A percentile compares a stretch with the other conserved stretches of the same genome.
Evolutionary conservation across 2,888 invertebrate species (phyloP).

Genomic region (Agrotis puta): DNA sequence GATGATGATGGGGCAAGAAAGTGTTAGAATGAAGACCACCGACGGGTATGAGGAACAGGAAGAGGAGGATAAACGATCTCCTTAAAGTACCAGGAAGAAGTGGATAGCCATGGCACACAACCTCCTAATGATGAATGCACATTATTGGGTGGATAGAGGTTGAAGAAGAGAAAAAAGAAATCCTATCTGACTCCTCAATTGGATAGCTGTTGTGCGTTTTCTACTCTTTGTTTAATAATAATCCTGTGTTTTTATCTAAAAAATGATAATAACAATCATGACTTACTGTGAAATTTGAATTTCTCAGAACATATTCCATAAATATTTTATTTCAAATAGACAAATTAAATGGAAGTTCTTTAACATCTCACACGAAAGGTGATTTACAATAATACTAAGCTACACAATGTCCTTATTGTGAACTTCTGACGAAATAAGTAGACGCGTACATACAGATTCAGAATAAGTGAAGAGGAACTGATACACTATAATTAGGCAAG

Average conservation of each 20-base stretch:
- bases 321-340: not conserved
- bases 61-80: too few species aligned
- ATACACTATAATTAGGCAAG: slow-evolving; percentile 47
- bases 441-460: slow-evolving; percentile 1
- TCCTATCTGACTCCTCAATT: not conserved
- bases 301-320: not conserved
- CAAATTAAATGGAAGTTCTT: not conserved
- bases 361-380: not conserved
- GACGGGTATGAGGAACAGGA: too few species aligned
- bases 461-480: slow-evolving; percentile 38
- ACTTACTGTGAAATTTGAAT: not conserved
- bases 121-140: too few species aligned
- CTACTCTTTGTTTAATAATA: too few species aligned
- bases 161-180: too few species aligned
- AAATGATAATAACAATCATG: not conserved
- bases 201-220: not conserved
- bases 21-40: too few species aligned
- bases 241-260: too few species aligned
- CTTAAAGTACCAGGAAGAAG: too few species aligned
- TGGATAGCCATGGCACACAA: too few species aligned
- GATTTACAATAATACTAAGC: not conserved
- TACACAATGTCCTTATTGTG: not conserved
- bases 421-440: slow-evolving; percentile 6
- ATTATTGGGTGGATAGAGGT: too few species aligned
- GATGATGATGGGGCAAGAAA: too few species aligned